Conservation (phyloP, 2,797 vertebrate species). For the Pseudotriccus pelzelni region DNA sequence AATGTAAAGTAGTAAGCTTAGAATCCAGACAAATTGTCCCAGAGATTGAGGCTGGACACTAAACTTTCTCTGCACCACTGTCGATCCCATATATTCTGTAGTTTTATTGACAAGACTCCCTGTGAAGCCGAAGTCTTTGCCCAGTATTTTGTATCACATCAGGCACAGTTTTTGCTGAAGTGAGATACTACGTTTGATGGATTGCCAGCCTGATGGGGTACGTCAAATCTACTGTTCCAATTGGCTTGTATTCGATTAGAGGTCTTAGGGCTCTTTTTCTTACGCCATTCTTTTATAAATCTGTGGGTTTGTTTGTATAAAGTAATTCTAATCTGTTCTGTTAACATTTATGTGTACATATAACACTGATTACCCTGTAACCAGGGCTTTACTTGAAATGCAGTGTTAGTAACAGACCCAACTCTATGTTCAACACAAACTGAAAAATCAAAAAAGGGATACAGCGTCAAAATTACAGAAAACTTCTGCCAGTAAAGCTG, state of each 20-base stretch:
- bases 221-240: accelerated
- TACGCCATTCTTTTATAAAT: background rate
- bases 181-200: background rate
- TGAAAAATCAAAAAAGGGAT: background rate
- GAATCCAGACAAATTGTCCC: background rate
- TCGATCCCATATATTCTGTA: background rate
- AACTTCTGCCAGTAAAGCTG: background rate
- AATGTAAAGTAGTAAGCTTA: background rate
- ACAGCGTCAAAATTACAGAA: background rate
- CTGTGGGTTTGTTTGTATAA: background rate
- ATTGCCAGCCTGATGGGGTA: background rate
- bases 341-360: background rate
- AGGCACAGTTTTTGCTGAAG: background rate
- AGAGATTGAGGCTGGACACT: background rate
- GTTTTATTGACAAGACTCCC: background rate
- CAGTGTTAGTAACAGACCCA: background rate
- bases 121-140: background rate
- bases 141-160: background rate
- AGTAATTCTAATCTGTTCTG: background rate
- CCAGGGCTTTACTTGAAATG: background rate
- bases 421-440: background rate
- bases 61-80: background rate
- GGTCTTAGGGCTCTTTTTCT: background rate
- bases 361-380: background rate
- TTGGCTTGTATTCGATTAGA: background rate